phyloP scores from a whole-genome alignment of 2,888 invertebrate genomes.

The Myopa tessellatipennis region DNA sequence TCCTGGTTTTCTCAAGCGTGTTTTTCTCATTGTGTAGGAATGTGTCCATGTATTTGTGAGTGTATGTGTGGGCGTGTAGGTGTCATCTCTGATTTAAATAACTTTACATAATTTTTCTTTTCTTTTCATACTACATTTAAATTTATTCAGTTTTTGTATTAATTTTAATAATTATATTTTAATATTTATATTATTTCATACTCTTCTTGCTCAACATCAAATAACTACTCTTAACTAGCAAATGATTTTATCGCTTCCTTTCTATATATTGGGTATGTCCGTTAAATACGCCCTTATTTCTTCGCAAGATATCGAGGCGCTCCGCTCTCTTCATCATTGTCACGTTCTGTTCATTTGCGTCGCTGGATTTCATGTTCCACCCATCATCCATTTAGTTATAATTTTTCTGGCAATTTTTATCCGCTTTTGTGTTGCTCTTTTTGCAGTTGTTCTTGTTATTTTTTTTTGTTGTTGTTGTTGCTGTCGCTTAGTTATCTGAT shows the following conservation, averaged over 20 bases:
- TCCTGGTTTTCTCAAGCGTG: background rate
- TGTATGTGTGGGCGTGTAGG: slow-evolving; percentile 20
- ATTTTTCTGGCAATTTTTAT: slow-evolving; percentile 13
- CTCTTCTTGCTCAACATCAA: slow-evolving; percentile 34
- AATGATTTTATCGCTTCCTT: background rate
- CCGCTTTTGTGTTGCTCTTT: slow-evolving; percentile 46
- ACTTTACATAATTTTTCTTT: slow-evolving; percentile 30
- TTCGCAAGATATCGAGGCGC: slow-evolving; percentile 18
- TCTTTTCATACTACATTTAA: slow-evolving; percentile 42
- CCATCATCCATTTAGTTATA: slow-evolving; percentile 14
- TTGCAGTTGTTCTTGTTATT: slow-evolving; percentile 46
- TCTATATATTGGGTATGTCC: slow-evolving; percentile 27
- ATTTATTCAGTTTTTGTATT: slow-evolving; percentile 42
- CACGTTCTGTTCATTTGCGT: slow-evolving; percentile 29
- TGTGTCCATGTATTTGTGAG: slow-evolving; percentile 4
- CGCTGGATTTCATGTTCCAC: slow-evolving; percentile 28
- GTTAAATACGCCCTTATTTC: slow-evolving; percentile 28
- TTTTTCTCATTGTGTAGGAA: background rate
- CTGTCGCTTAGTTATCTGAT: slow-evolving; percentile 59
- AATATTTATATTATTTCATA: slow-evolving; percentile 45
- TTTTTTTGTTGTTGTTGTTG: slow-evolving; percentile 50
- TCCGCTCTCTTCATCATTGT: slow-evolving; percentile 28
- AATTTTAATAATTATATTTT: slow-evolving; percentile 43
- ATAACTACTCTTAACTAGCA: slow-evolving; percentile 24
- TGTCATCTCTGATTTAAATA: slow-evolving; percentile 13